Conservation (phyloP, 2,797 vertebrate genomes). For the Labeo calbasu region DNA sequence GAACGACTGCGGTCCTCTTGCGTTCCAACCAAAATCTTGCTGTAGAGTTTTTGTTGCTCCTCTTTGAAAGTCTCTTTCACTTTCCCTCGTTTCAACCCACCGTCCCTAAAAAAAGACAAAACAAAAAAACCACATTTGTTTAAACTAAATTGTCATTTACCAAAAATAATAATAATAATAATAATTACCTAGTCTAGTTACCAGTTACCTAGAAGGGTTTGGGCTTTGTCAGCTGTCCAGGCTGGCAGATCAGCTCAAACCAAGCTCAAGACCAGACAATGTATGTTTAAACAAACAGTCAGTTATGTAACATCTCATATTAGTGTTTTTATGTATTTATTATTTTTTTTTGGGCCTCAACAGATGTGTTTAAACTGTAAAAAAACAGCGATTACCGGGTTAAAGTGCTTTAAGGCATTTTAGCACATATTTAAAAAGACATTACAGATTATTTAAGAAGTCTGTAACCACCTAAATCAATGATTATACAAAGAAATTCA, state of each 20-base stretch:
- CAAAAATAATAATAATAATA: no score
- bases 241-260: not conserved
- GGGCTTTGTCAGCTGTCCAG: not conserved
- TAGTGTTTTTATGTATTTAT: not conserved
- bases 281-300: not conserved
- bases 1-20: conserved; percentile 85
- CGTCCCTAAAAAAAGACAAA: conserved; percentile 77
- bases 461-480: no score
- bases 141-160: conserved; percentile 79
- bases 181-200: no score
- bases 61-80: conserved; percentile 88
- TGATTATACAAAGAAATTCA: no score
- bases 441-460: no score
- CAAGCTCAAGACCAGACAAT: not conserved
- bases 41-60: conserved; percentile 90
- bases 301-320: not conserved
- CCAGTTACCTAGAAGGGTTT: not conserved
- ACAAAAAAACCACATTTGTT: conserved; percentile 56
- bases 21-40: conserved; percentile 85
- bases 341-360: not conserved
- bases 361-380: not conserved
- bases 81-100: conserved; percentile 86
- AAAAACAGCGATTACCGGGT: not conserved
- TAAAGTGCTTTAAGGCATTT: no score
- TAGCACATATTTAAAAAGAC: no score